Conservation (phyloP, 2,113 vertebrate species). For the Pseudopodoces humilis region DNA sequence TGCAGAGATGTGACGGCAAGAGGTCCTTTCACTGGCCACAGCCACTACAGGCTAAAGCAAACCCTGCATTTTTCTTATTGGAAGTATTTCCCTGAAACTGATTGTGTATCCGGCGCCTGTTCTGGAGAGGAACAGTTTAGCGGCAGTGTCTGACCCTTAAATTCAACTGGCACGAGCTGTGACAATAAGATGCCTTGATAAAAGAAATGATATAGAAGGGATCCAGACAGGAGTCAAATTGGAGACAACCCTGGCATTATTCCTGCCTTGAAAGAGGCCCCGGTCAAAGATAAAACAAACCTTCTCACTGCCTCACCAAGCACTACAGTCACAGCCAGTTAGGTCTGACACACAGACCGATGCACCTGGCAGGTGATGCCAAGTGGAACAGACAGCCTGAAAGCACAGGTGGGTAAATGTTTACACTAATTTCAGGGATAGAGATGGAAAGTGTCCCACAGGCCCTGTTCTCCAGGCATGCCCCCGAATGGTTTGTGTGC, state of each 20-base stretch:
- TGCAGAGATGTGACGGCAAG: neutral
- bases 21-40: neutral
- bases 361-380: neutral
- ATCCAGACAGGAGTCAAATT: neutral
- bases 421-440: neutral
- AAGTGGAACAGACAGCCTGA: neutral
- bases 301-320: neutral
- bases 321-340: neutral
- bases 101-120: neutral
- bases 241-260: neutral
- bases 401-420: neutral
- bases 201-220: neutral
- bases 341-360: neutral
- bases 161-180: rapidly evolving
- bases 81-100: neutral
- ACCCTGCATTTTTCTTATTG: neutral
- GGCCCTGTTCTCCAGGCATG: rapidly evolving
- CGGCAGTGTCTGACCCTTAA: neutral
- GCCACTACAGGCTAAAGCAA: neutral
- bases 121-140: neutral
- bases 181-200: neutral
- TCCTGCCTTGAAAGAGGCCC: neutral
- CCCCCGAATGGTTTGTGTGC: rapidly evolving
- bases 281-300: neutral
- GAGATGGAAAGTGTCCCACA: neutral